Conservation (phyloP, 2,888 invertebrate species). For the Drosophila meridionalis region DNA sequence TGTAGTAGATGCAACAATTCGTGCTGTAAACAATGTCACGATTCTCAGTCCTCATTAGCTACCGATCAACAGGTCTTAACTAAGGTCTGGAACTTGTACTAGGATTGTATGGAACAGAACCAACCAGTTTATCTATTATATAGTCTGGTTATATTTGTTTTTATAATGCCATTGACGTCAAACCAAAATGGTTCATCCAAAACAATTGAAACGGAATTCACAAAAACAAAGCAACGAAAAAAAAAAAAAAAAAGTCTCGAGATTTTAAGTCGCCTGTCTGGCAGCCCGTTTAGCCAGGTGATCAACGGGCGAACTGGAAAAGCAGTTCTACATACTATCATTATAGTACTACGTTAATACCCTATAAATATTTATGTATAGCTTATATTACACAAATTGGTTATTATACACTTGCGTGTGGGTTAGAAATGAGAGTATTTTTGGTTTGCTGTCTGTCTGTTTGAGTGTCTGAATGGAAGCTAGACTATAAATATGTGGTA, state of each 20-base stretch:
- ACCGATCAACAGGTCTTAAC: slow-evolving; percentile 2
- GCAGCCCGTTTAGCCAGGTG: slow-evolving; percentile 20
- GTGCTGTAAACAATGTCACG: slow-evolving; percentile 52
- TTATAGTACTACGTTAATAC: slow-evolving; percentile 25
- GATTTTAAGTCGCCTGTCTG: slow-evolving; percentile 28
- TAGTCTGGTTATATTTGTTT: slow-evolving; percentile 59
- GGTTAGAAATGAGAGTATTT: not conserved
- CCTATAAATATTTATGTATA: slow-evolving; percentile 56
- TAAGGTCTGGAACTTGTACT: slow-evolving; percentile 27
- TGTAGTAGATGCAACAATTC: slow-evolving; percentile 25
- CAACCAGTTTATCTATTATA: slow-evolving; percentile 54
- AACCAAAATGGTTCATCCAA: slow-evolving; percentile 59
- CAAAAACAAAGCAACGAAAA: slow-evolving; percentile 48
- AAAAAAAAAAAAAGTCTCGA: slow-evolving; percentile 48
- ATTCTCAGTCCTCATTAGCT: slow-evolving; percentile 23
- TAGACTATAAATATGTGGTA: too few species aligned
- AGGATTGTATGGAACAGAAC: slow-evolving; percentile 3
- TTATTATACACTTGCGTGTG: slow-evolving; percentile 13
- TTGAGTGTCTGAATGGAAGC: not conserved
- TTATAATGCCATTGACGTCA: slow-evolving; percentile 76
- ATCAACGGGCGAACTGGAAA: slow-evolving; percentile 14
- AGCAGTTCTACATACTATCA: slow-evolving; percentile 4
- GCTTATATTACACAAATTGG: slow-evolving; percentile 30
- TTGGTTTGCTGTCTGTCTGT: not conserved
- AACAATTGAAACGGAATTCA: slow-evolving; percentile 65